phyloP scores from a whole-genome alignment of 2,888 invertebrate genomes.

The Pollenia labialis region DNA sequence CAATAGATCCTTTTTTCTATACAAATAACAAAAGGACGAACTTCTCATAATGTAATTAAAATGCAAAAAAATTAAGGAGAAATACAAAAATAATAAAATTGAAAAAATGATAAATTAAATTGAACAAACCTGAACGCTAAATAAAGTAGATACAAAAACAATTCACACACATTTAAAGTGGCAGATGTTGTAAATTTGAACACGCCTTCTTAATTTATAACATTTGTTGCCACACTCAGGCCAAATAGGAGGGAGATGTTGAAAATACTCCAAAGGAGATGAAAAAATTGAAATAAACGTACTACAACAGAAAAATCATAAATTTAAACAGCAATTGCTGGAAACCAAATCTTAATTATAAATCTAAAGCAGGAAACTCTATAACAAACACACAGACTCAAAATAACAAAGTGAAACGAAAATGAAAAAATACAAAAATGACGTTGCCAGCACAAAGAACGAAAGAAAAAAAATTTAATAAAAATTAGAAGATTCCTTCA shows the following conservation, averaged over 20 bases:
- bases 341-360: conserved; percentile 83
- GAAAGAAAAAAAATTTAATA: background rate
- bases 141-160: conserved; percentile 47
- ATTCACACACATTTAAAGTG: conserved; percentile 47
- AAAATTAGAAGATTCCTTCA: conserved; percentile 32
- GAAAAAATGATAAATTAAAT: conserved; percentile 65
- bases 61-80: conserved; percentile 28
- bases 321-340: conserved; percentile 81
- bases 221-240: conserved; percentile 63
- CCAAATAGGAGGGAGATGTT: conserved; percentile 35
- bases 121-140: conserved; percentile 61
- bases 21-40: conserved; percentile 55
- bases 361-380: conserved; percentile 81
- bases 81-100: conserved; percentile 28
- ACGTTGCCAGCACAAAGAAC: conserved; percentile 14
- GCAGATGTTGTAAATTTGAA: conserved; percentile 52
- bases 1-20: conserved; percentile 29
- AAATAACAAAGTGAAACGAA: conserved; percentile 21
- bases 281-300: conserved; percentile 5
- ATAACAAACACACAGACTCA: conserved; percentile 74
- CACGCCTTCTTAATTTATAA: conserved; percentile 67
- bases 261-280: conserved; percentile 33
- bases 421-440: conserved; percentile 70
- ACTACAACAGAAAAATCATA: conserved; percentile 75
- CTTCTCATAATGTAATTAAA: conserved; percentile 74